These are phyloP conservation scores for Mormyrus lacerda DNA, from an alignment of 2,113 vertebrate species.

Conservation along the genomic window DNA sequence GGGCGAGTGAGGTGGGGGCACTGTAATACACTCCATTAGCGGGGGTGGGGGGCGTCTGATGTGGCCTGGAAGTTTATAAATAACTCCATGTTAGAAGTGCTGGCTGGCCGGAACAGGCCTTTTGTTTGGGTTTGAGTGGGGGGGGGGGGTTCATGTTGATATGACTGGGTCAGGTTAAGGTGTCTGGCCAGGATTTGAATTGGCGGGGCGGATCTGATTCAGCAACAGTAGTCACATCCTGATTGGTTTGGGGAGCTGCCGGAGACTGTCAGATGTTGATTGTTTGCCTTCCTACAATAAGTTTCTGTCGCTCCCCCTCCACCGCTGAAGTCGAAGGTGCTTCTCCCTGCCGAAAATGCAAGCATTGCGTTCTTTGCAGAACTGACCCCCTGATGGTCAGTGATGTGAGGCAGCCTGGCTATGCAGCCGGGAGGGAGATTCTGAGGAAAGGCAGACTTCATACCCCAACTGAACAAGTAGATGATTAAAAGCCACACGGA, in stretches of 20 bases:
- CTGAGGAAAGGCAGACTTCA: slow-evolving; percentile 7
- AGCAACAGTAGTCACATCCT: slow-evolving; percentile 49
- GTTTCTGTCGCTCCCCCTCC: slow-evolving; percentile 15
- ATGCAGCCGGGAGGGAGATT: slow-evolving; percentile 27
- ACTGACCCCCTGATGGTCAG: not conserved
- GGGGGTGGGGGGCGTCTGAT: slow-evolving; percentile 10
- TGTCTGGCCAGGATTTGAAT: slow-evolving; percentile 28
- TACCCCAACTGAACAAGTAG: not conserved
- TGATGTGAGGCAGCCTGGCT: not conserved
- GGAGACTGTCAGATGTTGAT: slow-evolving; percentile 32
- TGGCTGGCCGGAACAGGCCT: slow-evolving; percentile 22
- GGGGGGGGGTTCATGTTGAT: slow-evolving; percentile 38
- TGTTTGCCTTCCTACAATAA: slow-evolving; percentile 41
- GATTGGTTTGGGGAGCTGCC: slow-evolving; percentile 30
- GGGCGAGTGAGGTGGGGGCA: slow-evolving; percentile 20
- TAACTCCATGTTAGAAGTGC: slow-evolving; percentile 28
- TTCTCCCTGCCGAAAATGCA: slow-evolving; percentile 5
- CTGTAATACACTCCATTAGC: slow-evolving; percentile 25
- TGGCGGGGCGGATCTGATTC: slow-evolving; percentile 47
- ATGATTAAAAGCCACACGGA: slow-evolving; percentile 7
- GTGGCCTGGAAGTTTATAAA: slow-evolving; percentile 28
- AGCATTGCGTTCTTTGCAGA: not conserved
- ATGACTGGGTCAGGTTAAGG: slow-evolving; percentile 40
- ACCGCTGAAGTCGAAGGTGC: slow-evolving; percentile 1
- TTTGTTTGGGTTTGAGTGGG: slow-evolving; percentile 26